These are phyloP conservation scores for Cancer borealis DNA, from an alignment of 2,888 invertebrate genomes.

Conservation along the genomic window DNA sequence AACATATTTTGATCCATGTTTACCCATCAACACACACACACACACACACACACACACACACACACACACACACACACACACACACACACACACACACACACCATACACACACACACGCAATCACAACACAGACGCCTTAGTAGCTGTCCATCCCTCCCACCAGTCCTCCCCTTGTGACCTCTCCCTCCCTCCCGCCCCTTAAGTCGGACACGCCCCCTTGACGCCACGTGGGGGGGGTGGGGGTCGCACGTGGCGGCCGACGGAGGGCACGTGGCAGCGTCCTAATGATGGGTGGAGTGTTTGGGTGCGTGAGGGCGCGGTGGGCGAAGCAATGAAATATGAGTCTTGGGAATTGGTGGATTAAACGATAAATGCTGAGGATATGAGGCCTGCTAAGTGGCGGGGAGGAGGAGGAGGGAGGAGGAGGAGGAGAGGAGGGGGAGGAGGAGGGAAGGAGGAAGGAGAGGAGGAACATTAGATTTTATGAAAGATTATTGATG, in stretches of 20 bases:
- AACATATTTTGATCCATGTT: no score
- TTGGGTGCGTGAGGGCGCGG: slow-evolving; percentile 62
- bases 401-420: background rate
- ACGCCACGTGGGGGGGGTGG: slow-evolving; percentile 54
- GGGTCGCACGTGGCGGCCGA: slow-evolving; percentile 51
- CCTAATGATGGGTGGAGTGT: slow-evolving; percentile 66
- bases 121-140: background rate
- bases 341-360: slow-evolving; percentile 52
- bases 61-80: slow-evolving; percentile 18
- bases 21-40: background rate
- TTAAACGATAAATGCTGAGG: slow-evolving; percentile 61
- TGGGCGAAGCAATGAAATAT: slow-evolving; percentile 52
- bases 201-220: slow-evolving; percentile 61
- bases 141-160: background rate
- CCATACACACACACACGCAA: background rate
- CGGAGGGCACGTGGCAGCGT: slow-evolving; percentile 54
- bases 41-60: background rate
- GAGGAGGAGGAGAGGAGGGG: background rate
- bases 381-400: slow-evolving; percentile 24
- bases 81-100: background rate
- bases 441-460: background rate
- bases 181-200: background rate
- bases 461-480: background rate
- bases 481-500: background rate
- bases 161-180: background rate